These are phyloP conservation scores for roundworm (Caenorhabditis elegans) DNA, from an alignment of 1,140 invertebrate species.

Conservation along the genomic window DNA sequence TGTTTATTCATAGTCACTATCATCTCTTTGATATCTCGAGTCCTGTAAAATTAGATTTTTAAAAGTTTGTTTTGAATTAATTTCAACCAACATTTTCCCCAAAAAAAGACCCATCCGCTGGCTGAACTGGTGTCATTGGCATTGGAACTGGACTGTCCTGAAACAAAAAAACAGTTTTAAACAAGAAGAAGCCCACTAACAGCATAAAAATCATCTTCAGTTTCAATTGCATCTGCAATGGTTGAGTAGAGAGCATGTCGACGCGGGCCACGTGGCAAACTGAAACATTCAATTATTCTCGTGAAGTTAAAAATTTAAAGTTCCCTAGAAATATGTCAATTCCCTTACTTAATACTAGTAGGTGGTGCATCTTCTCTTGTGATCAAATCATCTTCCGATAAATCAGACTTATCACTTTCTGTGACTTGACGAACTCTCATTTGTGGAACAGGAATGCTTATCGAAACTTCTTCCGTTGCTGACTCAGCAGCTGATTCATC, in stretches of 20 bases:
- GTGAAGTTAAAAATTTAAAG: too few relatives aligned
- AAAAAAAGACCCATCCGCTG: background rate
- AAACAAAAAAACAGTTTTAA: background rate
- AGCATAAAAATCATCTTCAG: background rate
- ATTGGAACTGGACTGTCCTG: constrained; percentile 18
- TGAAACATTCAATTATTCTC: too few relatives aligned
- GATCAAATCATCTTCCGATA: background rate
- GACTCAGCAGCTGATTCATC: background rate
- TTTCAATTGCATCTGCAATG: constrained; percentile 20
- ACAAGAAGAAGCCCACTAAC: background rate
- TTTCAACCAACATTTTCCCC: background rate
- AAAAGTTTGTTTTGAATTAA: too few relatives aligned
- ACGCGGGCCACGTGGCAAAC: background rate
- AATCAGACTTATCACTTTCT: constrained; percentile 11
- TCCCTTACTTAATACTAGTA: background rate
- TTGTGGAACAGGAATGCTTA: background rate
- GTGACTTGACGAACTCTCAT: background rate
- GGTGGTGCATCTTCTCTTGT: background rate
- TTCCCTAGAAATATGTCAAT: too few relatives aligned
- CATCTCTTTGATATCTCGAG: background rate
- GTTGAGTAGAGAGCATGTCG: background rate
- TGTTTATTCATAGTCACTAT: background rate
- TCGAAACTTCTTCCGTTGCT: background rate
- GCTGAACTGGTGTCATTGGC: constrained; percentile 12
- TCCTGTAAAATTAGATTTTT: background rate